phyloP scores from a whole-genome alignment of 2,888 invertebrate species.

The Melinaea menophilus region DNA sequence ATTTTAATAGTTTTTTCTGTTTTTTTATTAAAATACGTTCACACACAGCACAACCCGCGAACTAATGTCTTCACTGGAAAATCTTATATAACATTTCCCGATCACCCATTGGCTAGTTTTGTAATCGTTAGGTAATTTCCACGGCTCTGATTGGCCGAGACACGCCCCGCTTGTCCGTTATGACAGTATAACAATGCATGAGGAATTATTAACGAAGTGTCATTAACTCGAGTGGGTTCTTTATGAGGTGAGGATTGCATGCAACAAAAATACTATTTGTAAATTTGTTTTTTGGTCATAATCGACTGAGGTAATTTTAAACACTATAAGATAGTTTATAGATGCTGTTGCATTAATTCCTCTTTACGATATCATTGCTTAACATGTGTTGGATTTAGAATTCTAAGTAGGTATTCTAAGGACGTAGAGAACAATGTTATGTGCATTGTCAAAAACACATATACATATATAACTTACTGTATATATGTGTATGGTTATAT shows the following conservation, averaged over 20 bases:
- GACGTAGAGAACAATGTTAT: too few relatives aligned
- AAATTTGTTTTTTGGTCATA: too few relatives aligned
- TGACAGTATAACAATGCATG: slow-evolving; percentile 51
- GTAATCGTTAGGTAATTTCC: slow-evolving; percentile 55
- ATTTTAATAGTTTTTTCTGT: neutral
- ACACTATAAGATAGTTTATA: too few relatives aligned
- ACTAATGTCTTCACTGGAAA: slow-evolving; percentile 27
- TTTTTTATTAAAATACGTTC: slow-evolving; percentile 14
- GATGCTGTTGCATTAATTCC: too few relatives aligned
- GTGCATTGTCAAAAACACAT: too few relatives aligned
- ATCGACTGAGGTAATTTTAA: too few relatives aligned
- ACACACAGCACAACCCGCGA: slow-evolving; percentile 18
- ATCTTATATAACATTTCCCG: slow-evolving; percentile 46
- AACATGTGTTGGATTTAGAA: too few relatives aligned
- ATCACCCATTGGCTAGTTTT: slow-evolving; percentile 47
- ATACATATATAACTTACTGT: too few relatives aligned
- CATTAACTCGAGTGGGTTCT: slow-evolving; percentile 48
- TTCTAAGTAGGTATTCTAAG: too few relatives aligned
- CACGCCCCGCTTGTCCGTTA: slow-evolving; percentile 60
- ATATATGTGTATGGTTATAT: too few relatives aligned
- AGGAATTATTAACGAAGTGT: slow-evolving; percentile 66
- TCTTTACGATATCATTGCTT: too few relatives aligned
- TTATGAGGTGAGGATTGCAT: slow-evolving; percentile 25
- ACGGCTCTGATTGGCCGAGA: slow-evolving; percentile 51
- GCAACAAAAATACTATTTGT: too few relatives aligned